A percentile compares a stretch with the other conserved stretches of the same genome.
Conservation (phyloP, 2,797 vertebrate species). For the Dryobates pubescens region DNA sequence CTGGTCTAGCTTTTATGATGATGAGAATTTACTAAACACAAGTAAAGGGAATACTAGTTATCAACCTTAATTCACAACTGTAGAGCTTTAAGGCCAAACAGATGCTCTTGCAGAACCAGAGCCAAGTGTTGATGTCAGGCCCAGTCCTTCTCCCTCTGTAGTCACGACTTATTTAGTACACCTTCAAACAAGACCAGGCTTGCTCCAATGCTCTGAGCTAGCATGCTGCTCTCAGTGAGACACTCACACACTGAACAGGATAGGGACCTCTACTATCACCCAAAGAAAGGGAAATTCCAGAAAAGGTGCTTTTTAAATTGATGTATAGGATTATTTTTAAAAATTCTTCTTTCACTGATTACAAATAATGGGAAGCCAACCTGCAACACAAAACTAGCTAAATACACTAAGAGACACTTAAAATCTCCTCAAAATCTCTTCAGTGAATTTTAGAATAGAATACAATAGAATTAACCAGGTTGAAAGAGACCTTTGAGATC, state of each 20-base stretch:
- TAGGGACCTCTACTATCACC: not conserved
- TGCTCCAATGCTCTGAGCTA: not conserved
- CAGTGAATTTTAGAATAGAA: not conserved
- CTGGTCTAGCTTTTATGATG: slow-evolving; percentile 33
- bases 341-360: not conserved
- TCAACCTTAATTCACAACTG: not conserved
- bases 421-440: not conserved
- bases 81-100: not conserved
- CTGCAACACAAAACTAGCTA: not conserved
- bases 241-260: not conserved
- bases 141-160: not conserved
- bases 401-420: not conserved
- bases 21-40: slow-evolving; percentile 39
- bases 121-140: not conserved
- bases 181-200: not conserved
- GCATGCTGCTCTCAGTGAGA: not conserved
- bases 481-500: too few relatives aligned
- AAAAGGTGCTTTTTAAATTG: not conserved
- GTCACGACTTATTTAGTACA: not conserved
- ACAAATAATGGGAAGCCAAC: not conserved
- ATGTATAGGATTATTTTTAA: not conserved
- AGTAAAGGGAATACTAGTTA: slow-evolving; percentile 20
- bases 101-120: slow-evolving; percentile 20
- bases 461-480: too few relatives aligned
- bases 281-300: not conserved